These are phyloP conservation scores for Heterocephalus glaber DNA, from an alignment of 2,113 vertebrate species.

Conservation along the genomic window DNA sequence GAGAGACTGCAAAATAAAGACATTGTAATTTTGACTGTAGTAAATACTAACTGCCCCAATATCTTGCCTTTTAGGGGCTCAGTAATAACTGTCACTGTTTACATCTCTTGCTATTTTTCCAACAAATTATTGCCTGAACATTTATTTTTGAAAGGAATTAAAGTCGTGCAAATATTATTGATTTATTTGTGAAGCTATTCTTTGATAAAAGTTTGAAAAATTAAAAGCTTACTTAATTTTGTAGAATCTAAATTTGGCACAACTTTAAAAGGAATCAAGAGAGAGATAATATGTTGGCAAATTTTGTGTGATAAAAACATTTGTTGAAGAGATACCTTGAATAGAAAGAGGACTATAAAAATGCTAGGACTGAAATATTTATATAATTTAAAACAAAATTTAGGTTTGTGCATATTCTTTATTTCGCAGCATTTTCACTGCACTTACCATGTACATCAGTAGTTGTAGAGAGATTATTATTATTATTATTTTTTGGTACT, in stretches of 20 bases:
- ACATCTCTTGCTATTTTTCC: constrained; percentile 19
- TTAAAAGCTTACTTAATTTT: not conserved
- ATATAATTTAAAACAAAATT: not conserved
- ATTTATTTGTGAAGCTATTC: not conserved
- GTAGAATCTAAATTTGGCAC: not conserved
- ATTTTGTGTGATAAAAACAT: not conserved
- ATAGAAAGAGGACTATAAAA: not conserved
- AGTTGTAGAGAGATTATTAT: not conserved
- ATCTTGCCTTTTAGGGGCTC: not conserved
- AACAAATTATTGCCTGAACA: not conserved
- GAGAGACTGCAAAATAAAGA: not conserved
- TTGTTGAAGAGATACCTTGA: not conserved
- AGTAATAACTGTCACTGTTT: constrained; percentile 52
- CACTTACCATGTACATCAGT: not conserved
- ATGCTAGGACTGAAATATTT: not conserved
- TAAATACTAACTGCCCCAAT: not conserved
- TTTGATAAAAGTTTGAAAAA: constrained; percentile 46
- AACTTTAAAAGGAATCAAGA: not conserved
- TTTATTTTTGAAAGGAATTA: constrained; percentile 3
- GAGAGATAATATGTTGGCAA: not conserved
- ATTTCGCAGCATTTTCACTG: not conserved
- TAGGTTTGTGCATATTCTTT: not conserved
- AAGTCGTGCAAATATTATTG: not conserved
- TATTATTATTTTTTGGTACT: too few relatives aligned
- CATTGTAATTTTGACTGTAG: not conserved